A percentile compares a stretch with the other conserved stretches of the same genome.
These are phyloP conservation scores for Okapia johnstoni DNA, from an alignment of 2,113 vertebrate species.

Conservation along the genomic window DNA sequence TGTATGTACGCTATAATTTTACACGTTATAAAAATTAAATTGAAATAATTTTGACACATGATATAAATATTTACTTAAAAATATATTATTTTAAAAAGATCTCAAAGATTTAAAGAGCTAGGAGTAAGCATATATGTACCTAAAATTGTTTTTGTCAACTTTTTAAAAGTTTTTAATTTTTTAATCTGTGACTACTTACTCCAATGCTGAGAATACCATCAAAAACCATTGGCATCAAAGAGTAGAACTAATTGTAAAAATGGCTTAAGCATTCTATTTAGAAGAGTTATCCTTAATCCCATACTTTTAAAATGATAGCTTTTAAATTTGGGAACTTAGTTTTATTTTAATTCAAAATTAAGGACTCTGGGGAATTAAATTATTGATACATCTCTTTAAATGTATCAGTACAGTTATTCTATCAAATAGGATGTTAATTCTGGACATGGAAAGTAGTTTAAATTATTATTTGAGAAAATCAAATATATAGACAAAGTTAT, in stretches of 20 bases:
- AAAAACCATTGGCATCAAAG: not conserved
- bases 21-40: not conserved
- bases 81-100: not conserved
- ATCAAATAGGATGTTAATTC: not conserved
- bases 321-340: not conserved
- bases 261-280: not conserved
- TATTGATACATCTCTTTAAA: not conserved
- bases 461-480: not conserved
- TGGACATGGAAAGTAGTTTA: not conserved
- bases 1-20: not conserved
- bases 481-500: slow-evolving; percentile 2
- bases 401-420: not conserved
- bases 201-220: not conserved
- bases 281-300: not conserved
- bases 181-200: not conserved
- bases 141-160: not conserved
- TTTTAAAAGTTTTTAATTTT: not conserved
- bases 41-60: not conserved
- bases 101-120: not conserved
- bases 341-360: not conserved
- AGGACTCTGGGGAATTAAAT: not conserved
- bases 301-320: not conserved
- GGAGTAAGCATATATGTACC: not conserved
- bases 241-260: not conserved
- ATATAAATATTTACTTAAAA: not conserved